Conservation (phyloP, 2,888 invertebrate genomes). For the Dendrolimus pini region DNA sequence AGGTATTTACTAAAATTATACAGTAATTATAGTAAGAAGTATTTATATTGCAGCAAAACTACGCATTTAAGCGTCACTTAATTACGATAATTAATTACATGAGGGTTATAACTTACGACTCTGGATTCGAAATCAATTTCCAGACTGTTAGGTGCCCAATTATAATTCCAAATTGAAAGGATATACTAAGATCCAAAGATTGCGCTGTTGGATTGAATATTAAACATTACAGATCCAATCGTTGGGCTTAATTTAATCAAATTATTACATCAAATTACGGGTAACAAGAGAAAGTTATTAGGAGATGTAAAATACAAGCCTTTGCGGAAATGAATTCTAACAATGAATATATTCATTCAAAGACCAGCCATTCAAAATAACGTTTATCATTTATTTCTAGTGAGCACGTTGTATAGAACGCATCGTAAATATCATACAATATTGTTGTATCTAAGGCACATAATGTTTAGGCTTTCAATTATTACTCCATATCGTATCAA, state of each 20-base stretch:
- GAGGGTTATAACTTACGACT: constrained; percentile 51
- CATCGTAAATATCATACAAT: constrained; percentile 76
- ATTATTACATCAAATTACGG: constrained; percentile 1
- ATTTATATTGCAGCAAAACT: constrained; percentile 63
- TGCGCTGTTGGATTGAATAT: not conserved
- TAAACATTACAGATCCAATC: too few species aligned
- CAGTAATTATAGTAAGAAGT: constrained; percentile 59
- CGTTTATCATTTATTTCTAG: constrained; percentile 69
- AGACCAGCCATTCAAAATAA: constrained; percentile 67
- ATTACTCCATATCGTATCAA: constrained; percentile 72
- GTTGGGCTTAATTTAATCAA: not conserved
- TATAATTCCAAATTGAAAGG: constrained; percentile 10
- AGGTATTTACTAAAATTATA: constrained; percentile 71
- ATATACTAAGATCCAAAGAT: constrained; percentile 1
- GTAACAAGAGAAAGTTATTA: constrained; percentile 27
- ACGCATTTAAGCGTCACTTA: constrained; percentile 71
- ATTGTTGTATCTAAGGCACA: constrained; percentile 79
- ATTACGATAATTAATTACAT: constrained; percentile 61
- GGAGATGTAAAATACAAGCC: constrained; percentile 47
- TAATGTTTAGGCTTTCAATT: constrained; percentile 77
- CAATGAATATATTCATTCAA: constrained; percentile 48
- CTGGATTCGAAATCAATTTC: constrained; percentile 58
- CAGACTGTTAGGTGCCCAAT: constrained; percentile 52
- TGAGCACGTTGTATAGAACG: constrained; percentile 77
- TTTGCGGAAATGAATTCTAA: constrained; percentile 61